Conservation (phyloP, 2,113 vertebrate genomes). For the Leiothrix lutea region DNA sequence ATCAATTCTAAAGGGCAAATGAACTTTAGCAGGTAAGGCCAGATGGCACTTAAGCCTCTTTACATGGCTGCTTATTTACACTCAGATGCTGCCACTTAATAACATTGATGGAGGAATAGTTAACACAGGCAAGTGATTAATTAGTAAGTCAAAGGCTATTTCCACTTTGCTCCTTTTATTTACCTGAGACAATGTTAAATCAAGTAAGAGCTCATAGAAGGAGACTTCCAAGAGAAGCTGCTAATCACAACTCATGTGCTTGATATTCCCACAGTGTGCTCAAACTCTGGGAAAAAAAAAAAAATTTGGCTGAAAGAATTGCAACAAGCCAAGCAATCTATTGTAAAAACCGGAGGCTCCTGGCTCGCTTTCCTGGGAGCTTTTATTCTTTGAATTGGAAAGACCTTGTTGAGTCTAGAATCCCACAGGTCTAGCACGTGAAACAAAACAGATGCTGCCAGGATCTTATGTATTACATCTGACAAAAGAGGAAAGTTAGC, state of each 20-base stretch:
- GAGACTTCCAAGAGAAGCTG: not conserved
- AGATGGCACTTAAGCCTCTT: constrained; percentile 25
- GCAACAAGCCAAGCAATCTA: not conserved
- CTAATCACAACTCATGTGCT: not conserved
- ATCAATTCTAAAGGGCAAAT: not conserved
- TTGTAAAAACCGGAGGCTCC: not conserved
- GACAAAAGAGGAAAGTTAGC: not conserved
- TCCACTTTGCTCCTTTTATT: constrained; percentile 3
- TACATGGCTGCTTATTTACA: not conserved
- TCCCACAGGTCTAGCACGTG: not conserved
- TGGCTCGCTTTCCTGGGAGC: not conserved
- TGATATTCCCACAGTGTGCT: not conserved
- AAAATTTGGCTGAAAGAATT: not conserved
- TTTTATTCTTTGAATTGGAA: constrained; percentile 26
- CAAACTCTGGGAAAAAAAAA: not conserved
- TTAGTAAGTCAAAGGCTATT: constrained; percentile 26
- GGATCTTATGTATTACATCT: not conserved
- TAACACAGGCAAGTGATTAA: constrained; percentile 31
- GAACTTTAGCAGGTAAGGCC: not conserved
- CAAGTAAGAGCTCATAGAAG: not conserved
- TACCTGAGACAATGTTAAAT: constrained; percentile 38
- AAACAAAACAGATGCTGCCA: constrained; percentile 7
- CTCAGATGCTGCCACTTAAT: not conserved
- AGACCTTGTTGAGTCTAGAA: not conserved
- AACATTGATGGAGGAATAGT: not conserved